Percentiles rank a stretch among this genome's conserved stretches.
Conservation (phyloP, 2,888 invertebrate species). For the Lottia scabra region DNA sequence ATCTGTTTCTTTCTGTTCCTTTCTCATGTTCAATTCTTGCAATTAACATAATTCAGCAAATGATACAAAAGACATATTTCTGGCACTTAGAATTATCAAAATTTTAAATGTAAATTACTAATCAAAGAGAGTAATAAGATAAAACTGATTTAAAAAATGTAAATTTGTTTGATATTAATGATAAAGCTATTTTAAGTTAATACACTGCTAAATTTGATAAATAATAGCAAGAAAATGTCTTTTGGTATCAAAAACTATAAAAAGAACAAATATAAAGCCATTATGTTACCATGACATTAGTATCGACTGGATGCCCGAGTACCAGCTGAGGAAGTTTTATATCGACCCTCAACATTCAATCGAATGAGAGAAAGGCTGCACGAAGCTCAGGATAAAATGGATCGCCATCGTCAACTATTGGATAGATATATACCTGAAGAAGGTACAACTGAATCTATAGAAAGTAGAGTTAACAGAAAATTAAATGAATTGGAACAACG, state of each 20-base stretch:
- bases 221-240: too few relatives aligned
- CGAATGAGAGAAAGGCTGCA: constrained; percentile 48
- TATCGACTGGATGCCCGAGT: constrained; percentile 52
- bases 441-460: constrained; percentile 12
- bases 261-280: constrained; percentile 3
- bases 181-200: too few relatives aligned
- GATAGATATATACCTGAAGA: constrained; percentile 52
- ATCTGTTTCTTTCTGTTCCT: too few relatives aligned
- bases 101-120: too few relatives aligned
- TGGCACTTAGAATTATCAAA: too few relatives aligned
- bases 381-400: constrained; percentile 55
- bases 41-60: too few relatives aligned
- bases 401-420: constrained; percentile 55
- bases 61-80: too few relatives aligned
- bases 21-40: too few relatives aligned
- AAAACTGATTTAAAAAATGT: too few relatives aligned
- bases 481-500: constrained; percentile 21
- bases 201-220: too few relatives aligned
- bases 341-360: constrained; percentile 46
- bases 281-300: constrained; percentile 28
- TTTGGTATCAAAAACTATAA: neutral
- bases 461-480: constrained; percentile 18
- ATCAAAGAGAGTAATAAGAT: too few relatives aligned
- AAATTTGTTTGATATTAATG: too few relatives aligned
- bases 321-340: constrained; percentile 49